phyloP scores from a whole-genome alignment of 2,113 vertebrate species.

The Bolborhynchus lineola region DNA sequence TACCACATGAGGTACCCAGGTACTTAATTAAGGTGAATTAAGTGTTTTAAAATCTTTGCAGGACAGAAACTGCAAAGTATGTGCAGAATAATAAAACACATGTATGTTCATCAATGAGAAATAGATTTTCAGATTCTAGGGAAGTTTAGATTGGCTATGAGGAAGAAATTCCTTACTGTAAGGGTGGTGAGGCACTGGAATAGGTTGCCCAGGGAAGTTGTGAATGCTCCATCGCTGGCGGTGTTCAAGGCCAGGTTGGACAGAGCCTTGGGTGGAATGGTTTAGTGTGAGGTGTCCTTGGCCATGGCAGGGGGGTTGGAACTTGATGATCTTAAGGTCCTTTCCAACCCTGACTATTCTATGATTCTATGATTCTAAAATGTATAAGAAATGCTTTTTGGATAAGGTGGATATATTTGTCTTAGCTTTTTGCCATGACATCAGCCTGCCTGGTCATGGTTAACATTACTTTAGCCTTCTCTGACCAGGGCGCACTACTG shows the following conservation, averaged over 20 bases:
- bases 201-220: no score
- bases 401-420: not conserved
- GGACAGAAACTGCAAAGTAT: not conserved
- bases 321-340: no score
- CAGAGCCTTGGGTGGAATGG: no score
- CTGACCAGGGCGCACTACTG: not conserved
- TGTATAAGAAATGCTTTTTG: not conserved
- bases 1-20: not conserved
- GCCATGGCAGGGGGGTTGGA: no score
- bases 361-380: no score
- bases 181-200: no score
- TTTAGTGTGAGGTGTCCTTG: no score
- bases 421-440: not conserved
- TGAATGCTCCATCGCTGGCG: no score
- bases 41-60: constrained; percentile 22
- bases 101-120: not conserved
- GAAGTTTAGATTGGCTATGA: no score
- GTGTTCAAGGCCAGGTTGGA: no score
- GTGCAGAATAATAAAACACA: not conserved
- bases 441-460: not conserved
- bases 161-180: no score
- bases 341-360: no score
- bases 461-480: not conserved
- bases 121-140: not conserved
- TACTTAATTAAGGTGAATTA: constrained; percentile 44